A percentile compares a stretch with the other conserved stretches of the same genome.
These are phyloP conservation scores for Echinarachnius parma DNA, from an alignment of 53 echinoderm and acorn worm genomes.

Conservation along the genomic window DNA sequence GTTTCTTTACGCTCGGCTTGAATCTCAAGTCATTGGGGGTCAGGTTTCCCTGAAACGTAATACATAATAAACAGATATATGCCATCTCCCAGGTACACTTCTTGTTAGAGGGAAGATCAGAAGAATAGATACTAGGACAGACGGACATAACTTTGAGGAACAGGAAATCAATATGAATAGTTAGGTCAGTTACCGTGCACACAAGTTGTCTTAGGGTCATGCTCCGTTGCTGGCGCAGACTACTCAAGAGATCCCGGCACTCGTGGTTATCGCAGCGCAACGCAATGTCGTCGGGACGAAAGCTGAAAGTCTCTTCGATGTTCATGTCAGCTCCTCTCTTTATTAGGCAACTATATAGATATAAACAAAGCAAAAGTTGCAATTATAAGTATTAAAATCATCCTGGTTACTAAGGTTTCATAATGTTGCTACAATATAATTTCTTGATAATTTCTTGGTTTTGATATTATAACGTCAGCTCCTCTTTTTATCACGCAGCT, in stretches of 20 bases:
- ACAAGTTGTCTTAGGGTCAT: slow-evolving; percentile 60
- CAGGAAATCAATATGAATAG: too few species aligned
- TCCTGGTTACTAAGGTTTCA: too few species aligned
- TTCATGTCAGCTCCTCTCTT: slow-evolving; percentile 86
- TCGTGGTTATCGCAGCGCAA: slow-evolving; percentile 54
- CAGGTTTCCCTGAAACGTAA: slow-evolving; percentile 71
- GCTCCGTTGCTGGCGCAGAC: slow-evolving; percentile 59
- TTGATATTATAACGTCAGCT: too few species aligned
- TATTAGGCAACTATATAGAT: slow-evolving; percentile 57
- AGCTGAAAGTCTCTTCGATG: slow-evolving; percentile 58
- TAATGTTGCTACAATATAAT: too few species aligned
- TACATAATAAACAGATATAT: too few species aligned
- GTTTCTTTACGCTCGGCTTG: slow-evolving; percentile 46
- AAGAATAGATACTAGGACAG: too few species aligned
- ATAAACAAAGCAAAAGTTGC: background rate
- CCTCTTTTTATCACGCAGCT: too few species aligned
- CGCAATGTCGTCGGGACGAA: slow-evolving; percentile 78
- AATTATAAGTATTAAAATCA: background rate
- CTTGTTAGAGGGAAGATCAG: too few species aligned
- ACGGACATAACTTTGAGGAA: too few species aligned
- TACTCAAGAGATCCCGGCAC: slow-evolving; percentile 49
- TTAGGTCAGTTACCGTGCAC: slow-evolving; percentile 38
- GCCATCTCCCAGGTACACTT: too few species aligned
- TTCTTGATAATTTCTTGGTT: too few species aligned
- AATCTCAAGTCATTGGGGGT: slow-evolving; percentile 41